Conservation (phyloP, 2,113 vertebrate genomes). For the Rhinolophus sinicus region DNA sequence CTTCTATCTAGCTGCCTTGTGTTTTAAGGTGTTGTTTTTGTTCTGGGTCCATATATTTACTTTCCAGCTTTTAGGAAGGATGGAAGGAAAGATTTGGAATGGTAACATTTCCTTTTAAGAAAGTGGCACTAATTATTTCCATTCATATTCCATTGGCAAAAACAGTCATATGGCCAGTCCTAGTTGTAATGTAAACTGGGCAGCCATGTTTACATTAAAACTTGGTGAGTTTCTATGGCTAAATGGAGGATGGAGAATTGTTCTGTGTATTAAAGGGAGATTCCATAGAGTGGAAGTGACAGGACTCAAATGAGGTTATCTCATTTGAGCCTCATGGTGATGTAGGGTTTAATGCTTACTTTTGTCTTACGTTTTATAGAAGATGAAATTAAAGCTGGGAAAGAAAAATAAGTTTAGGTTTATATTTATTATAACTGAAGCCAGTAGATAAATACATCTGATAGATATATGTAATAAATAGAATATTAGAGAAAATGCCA, state of each 20-base stretch:
- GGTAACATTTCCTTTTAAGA: not conserved
- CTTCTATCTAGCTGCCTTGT: not conserved
- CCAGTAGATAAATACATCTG: not conserved
- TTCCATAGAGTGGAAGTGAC: fast-evolving
- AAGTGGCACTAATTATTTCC: not conserved
- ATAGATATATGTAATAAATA: not conserved
- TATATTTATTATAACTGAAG: not conserved
- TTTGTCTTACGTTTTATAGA: not conserved
- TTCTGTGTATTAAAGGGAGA: not conserved
- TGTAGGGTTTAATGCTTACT: not conserved
- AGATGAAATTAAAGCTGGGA: not conserved
- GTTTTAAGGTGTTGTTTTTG: not conserved
- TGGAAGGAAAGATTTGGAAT: not conserved
- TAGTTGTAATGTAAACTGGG: not conserved
- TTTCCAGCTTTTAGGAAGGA: not conserved
- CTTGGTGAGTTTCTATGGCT: not conserved
- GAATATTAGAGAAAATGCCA: not conserved
- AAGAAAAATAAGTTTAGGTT: not conserved
- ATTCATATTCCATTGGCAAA: not conserved
- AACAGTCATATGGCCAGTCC: not conserved
- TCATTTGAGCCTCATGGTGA: not conserved
- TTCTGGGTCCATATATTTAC: not conserved
- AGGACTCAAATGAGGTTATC: not conserved
- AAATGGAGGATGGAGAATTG: not conserved
- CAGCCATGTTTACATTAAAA: not conserved